These are phyloP conservation scores for Bombus turneri DNA, from an alignment of 1,140 invertebrate genomes.

Conservation along the genomic window DNA sequence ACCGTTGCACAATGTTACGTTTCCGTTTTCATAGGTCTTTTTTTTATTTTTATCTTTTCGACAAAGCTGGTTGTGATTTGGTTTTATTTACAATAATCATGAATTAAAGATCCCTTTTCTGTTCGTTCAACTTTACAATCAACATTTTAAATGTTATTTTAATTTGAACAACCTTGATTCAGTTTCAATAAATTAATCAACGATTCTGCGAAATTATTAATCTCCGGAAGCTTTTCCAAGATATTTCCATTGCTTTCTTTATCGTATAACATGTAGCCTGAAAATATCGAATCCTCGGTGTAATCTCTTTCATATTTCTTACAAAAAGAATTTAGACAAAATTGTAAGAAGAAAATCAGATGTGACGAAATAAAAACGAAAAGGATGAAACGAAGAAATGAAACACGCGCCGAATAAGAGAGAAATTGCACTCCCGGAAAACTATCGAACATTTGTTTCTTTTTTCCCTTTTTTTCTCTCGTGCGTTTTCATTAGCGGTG, in stretches of 20 bases:
- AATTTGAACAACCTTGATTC: not conserved
- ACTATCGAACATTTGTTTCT: constrained; percentile 67
- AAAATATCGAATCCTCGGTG: constrained; percentile 56
- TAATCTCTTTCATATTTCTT: constrained; percentile 50
- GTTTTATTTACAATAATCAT: not conserved
- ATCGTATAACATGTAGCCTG: not conserved
- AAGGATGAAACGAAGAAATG: constrained; percentile 47
- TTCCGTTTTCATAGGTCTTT: not conserved
- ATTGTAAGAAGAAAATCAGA: constrained; percentile 39
- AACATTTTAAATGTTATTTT: not conserved
- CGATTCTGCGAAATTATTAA: not conserved
- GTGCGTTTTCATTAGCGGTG: constrained; percentile 66
- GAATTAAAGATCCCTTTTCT: not conserved
- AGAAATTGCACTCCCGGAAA: not conserved
- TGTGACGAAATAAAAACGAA: constrained; percentile 28
- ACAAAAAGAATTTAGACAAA: constrained; percentile 53
- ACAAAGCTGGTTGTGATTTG: not conserved
- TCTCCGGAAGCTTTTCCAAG: not conserved
- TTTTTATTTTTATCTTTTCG: not conserved
- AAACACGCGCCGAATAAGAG: not conserved
- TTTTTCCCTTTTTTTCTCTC: constrained; percentile 46
- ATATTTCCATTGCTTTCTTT: not conserved
- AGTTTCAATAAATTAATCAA: not conserved
- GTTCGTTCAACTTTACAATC: not conserved
- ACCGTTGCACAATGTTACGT: not conserved